phyloP scores from a whole-genome alignment of 2,888 invertebrate species.

The Bedellia somnulentella region DNA sequence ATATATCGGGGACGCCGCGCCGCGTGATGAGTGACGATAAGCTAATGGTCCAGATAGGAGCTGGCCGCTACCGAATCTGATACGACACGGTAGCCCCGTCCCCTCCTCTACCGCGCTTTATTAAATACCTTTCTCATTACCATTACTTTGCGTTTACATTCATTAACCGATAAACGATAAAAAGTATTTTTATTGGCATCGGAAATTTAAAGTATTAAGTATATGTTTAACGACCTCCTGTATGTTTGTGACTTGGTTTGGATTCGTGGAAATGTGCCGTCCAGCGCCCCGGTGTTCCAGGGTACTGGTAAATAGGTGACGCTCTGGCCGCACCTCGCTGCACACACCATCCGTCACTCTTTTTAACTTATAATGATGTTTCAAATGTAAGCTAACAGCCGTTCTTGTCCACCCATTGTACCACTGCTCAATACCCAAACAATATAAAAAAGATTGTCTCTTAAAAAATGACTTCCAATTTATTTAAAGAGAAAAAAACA shows the following conservation, averaged over 20 bases:
- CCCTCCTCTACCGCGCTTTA: constrained; percentile 23
- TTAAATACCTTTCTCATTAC: constrained; percentile 42
- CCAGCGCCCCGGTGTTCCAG: too few relatives aligned
- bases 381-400: constrained; percentile 55
- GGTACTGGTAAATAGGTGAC: too few relatives aligned
- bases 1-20: constrained; percentile 26
- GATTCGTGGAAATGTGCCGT: too few relatives aligned
- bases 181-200: too few relatives aligned
- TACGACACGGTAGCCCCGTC: constrained; percentile 34
- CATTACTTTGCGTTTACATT: constrained; percentile 8
- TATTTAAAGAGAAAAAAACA: constrained; percentile 48
- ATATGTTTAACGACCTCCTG: too few relatives aligned
- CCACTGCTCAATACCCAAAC: constrained; percentile 35
- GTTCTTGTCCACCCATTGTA: constrained; percentile 57
- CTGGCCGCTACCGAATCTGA: constrained; percentile 17
- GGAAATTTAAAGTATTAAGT: too few relatives aligned
- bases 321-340: too few relatives aligned
- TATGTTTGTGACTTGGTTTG: too few relatives aligned
- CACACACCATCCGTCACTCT: constrained; percentile 43
- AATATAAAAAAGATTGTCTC: constrained; percentile 24
- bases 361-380: constrained; percentile 60
- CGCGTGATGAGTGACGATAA: constrained; percentile 8
- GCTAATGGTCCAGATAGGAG: constrained; percentile 8
- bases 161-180: too few relatives aligned
- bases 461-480: constrained; percentile 58